Base-by-base conservation (phyloP, 2,888 invertebrate species). In the Tetragnatha montana region DNA sequence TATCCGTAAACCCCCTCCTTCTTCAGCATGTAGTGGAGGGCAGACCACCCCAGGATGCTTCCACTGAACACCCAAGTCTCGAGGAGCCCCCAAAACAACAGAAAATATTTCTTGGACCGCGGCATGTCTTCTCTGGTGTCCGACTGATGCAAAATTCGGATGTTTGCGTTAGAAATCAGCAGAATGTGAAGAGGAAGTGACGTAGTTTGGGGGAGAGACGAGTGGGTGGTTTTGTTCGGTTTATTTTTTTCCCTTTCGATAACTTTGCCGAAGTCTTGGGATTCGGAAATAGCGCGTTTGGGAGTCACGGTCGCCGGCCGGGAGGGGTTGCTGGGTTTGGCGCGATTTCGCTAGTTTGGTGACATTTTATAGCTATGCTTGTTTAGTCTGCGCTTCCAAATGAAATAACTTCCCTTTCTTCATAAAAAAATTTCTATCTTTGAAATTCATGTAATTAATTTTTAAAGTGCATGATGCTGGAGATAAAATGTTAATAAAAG, bases 51-150 rank as follows among this genome's bases (percentile, higher is more conserved):
- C 14, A 92, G 69, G 19, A 91, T 91, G 49, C 79, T 91, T 4
- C 92, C 92, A 69, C 91, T 91, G 82, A 92, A 92, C 1, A 92
- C 88, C 71, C 91, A 91, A 22, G 91, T 92, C 75, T 92, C 92
- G 10, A 92, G 22, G 2, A 92, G 88, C 14, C 92, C 92, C 81
- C 90, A 84, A 17, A 91, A 81, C 10, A 92, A 85, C 50, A 92
- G 86, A 49, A 91, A 90, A 22, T 82, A 87, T 69, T 85, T 90
- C 79, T 90, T 90, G 83, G 86, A 90, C 19, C 87, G 75, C n/a
- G 60, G 68, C 89, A 90, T 90, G 86, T n/a, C 80, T 35, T 17
- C 22, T 10, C 70, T 22, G 12, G 68, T 21, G 47, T 19, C 51
- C 60, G 68, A 88, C 76, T 81, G 81, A 86, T 78, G 71, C 70